A percentile compares a stretch with the other conserved stretches of the same genome.
Conservation (phyloP, 2,113 vertebrate genomes). For the Gymnogyps californianus region DNA sequence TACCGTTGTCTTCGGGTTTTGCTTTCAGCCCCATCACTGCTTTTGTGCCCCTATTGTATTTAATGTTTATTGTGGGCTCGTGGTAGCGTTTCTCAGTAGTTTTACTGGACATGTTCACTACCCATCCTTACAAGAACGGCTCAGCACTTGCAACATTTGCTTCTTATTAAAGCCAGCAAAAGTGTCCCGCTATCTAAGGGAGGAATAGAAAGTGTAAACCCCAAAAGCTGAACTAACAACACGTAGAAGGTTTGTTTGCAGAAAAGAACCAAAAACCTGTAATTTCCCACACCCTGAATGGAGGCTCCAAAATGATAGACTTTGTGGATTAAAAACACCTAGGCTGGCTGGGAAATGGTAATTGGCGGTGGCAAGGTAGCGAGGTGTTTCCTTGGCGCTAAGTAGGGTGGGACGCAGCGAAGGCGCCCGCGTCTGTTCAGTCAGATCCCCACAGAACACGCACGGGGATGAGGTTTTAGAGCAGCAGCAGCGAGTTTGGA, state of each 20-base stretch:
- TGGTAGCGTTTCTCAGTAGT: accelerated
- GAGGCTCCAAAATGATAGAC: not conserved
- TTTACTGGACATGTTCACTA: not conserved
- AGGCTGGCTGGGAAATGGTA: not conserved
- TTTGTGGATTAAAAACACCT: not conserved
- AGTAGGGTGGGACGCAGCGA: accelerated
- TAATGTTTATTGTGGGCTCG: accelerated
- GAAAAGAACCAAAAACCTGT: not conserved
- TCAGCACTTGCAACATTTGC: not conserved
- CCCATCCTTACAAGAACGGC: accelerated
- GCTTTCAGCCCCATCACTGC: not conserved
- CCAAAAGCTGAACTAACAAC: not conserved
- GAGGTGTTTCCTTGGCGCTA: not conserved
- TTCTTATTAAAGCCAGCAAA: not conserved
- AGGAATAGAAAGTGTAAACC: not conserved
- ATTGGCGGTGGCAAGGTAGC: accelerated
- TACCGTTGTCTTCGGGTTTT: not conserved
- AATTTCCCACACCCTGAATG: not conserved
- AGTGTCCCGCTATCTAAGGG: not conserved
- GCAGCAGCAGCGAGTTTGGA: not conserved
- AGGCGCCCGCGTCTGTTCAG: accelerated
- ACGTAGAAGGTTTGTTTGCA: not conserved
- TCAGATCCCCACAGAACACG: accelerated
- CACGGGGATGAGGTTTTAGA: not conserved
- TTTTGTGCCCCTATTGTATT: not conserved